Evolutionary conservation across 92 coral and sea anemone genomes (phyloP), one percentile per base, ranked within the genome.

Genomic region (Porites evermanni): DNA sequence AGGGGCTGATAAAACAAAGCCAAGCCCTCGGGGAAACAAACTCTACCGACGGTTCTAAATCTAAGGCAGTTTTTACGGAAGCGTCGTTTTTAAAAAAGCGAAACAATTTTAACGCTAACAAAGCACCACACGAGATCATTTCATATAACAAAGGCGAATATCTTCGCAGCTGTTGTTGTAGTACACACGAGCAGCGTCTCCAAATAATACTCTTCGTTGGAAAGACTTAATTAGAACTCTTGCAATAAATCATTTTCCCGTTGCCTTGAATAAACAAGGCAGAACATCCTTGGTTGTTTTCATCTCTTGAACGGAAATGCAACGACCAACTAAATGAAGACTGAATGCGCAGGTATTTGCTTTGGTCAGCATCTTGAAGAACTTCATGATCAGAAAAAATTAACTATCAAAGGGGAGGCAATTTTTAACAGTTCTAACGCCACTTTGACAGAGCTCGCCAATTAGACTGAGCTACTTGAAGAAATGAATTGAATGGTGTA

Each of bases 181-280:
- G 61, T 61, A 64, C 87, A 83, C 44, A 66, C 80, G 68, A 83
- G 80, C 72, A 53, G 63, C 80, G 53, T 83, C 80, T 64, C 87
- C 53, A 64, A 63, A 74, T 73, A 83, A 83, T 83, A 74, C 80
- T 74, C 72, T 14, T 50, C 73, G 64, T 53, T 74, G 87, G 80
- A 63, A 64, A 83, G 79, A 83, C 87, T 83, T 74, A 83, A 83
- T 83, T 83, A 83, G 87, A 83, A 83, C 64, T 74, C 80, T 83
- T 50, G 80, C 87, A 83, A 83, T 83, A 83, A 83, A 83, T 73
- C 73, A 20, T 63, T 21, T 74, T 19, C 52, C 51, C 79, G 72
- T 71, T 83, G 52, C 44, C 61, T 71, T 74, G 87, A 73, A 63
- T 83, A 74, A 83, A 83, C 87, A 73, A 60, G 72, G 32, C 24